Conservation (phyloP, 2,113 vertebrate genomes). For the Dascyllus trimaculatus region DNA sequence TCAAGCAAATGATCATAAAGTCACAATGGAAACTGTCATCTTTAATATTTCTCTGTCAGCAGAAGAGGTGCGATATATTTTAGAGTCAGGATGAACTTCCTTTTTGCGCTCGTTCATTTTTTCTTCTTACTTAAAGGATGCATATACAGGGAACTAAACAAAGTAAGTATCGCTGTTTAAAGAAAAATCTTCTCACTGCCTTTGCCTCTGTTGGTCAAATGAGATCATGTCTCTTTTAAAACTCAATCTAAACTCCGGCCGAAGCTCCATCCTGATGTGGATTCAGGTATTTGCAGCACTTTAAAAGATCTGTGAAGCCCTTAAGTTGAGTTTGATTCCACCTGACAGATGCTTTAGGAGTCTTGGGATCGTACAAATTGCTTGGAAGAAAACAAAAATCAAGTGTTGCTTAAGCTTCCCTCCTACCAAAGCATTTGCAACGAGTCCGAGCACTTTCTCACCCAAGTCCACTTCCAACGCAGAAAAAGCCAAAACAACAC, state of each 20-base stretch:
- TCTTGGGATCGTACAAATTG: slow-evolving; percentile 26
- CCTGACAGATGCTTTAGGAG: slow-evolving; percentile 39
- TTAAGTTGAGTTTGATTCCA: slow-evolving; percentile 41
- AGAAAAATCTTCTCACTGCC: background rate
- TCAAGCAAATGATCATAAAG: background rate
- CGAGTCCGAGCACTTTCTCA: slow-evolving; percentile 39
- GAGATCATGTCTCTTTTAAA: background rate
- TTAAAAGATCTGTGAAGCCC: slow-evolving; percentile 1
- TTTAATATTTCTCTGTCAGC: slow-evolving; percentile 1
- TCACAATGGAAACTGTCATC: background rate
- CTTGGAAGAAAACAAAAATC: slow-evolving; percentile 34
- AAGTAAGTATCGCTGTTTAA: background rate
- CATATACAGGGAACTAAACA: no score
- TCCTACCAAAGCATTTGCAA: slow-evolving; percentile 28
- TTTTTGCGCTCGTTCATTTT: no score
- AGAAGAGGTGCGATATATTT: slow-evolving; percentile 10
- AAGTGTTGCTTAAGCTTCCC: slow-evolving; percentile 6
- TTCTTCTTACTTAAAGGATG: no score
- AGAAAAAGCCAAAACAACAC: slow-evolving; percentile 65
- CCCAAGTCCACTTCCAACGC: slow-evolving; percentile 22
- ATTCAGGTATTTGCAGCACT: slow-evolving; percentile 3
- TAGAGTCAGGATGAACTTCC: background rate
- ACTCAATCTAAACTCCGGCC: background rate
- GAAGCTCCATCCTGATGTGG: background rate
- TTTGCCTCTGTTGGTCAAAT: background rate